Evolutionary conservation across 2,888 invertebrate species (phyloP).

Genomic region (Eustalomyia histrio): DNA sequence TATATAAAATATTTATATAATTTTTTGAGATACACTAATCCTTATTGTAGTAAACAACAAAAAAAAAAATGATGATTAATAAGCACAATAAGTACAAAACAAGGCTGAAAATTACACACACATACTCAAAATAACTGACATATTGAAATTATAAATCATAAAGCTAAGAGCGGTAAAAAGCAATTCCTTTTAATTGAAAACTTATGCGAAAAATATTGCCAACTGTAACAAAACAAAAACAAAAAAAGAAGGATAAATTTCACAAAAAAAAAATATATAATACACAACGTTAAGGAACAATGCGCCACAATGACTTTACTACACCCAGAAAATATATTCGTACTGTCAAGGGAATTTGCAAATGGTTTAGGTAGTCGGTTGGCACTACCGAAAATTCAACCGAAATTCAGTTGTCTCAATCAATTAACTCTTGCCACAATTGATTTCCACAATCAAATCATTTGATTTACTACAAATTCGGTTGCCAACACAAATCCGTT

Average conservation of each 20-base stretch:
- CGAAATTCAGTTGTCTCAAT: too few relatives aligned
- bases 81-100: constrained; percentile 52
- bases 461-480: too few relatives aligned
- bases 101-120: constrained; percentile 37
- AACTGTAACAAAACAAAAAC: constrained; percentile 44
- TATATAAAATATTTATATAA: constrained; percentile 26
- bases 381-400: too few relatives aligned
- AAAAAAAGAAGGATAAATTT: constrained; percentile 20
- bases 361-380: too few relatives aligned
- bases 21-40: constrained; percentile 52
- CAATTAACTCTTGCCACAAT: too few relatives aligned
- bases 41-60: neutral
- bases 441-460: too few relatives aligned
- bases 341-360: too few relatives aligned
- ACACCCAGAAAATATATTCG: too few relatives aligned
- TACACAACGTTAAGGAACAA: neutral
- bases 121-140: constrained; percentile 41
- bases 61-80: constrained; percentile 47
- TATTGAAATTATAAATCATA: constrained; percentile 60
- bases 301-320: neutral
- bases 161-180: constrained; percentile 61
- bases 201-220: constrained; percentile 62
- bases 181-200: constrained; percentile 66
- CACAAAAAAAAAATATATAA: neutral
- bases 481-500: too few relatives aligned